Base-by-base conservation (phyloP, 1,140 invertebrate species). In the Radopholus similis region DNA sequence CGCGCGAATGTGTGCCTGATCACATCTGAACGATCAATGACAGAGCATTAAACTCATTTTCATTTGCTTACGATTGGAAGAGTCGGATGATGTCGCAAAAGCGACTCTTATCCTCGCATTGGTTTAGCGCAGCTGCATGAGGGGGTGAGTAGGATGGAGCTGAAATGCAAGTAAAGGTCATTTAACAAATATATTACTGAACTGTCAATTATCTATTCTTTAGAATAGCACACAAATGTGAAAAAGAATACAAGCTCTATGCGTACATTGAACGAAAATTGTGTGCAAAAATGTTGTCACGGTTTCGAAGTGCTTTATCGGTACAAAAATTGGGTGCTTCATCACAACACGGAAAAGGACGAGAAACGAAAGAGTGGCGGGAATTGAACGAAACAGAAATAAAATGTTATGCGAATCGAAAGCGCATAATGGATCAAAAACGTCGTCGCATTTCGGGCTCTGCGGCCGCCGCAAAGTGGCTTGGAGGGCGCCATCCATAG, bases 71-170 rank as follows among this genome's bases (percentile, higher is more conserved):
- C 73, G 75, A 68, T 9, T 66, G 73, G 28, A 75, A 77, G 26
- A 75, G 49, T 32, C 58, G 62, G 15, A 75, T 35, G 47, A 75
- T 75, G 37, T 72, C 64, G 55, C 73, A 75, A 42, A 73, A 75
- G 35, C 73, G 68, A 23, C 65, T 60, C 55, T 69, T 32, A 44
- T 77, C 74, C 62, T 74, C 64, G 64, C 72, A 74, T 15, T 30
- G 32, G 26, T 28, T 35, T 35, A 35, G 47, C 8, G 13, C 5
- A 8, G 32, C 26, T 4, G 35, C 28, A 18, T n/a, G 26, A 18
- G 30, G 18, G 13, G 68, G 37, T 63, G 11, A 66, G 63, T n/a
- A 34, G 65, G 28, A 18, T 2, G n/a, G 73, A 35, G 11, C 58
- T 38, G 15, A 21, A 53, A 47, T 15, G 28, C 23, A 64, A 54